These are phyloP conservation scores for Hymenopus coronatus DNA, from an alignment of 2,888 invertebrate species.

Conservation along the genomic window DNA sequence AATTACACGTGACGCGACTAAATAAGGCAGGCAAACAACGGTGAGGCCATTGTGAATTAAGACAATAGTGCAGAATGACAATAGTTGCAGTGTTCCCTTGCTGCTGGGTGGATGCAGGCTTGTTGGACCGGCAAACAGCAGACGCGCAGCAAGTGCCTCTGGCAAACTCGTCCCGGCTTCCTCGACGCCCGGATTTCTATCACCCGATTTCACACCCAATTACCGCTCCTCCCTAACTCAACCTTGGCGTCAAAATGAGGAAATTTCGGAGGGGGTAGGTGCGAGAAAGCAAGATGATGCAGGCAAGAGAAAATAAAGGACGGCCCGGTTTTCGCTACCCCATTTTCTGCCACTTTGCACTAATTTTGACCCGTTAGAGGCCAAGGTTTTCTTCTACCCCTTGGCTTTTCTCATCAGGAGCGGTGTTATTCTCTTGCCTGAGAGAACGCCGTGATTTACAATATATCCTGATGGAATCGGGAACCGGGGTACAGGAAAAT, in stretches of 20 bases:
- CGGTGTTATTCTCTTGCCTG: conserved; percentile 12
- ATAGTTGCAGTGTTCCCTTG: neutral
- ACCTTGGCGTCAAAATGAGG: conserved; percentile 29
- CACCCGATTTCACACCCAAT: conserved; percentile 34
- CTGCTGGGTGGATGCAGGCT: neutral
- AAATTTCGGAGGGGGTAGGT: conserved; percentile 25
- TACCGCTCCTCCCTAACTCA: conserved; percentile 17
- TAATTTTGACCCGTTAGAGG: conserved; percentile 33
- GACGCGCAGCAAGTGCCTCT: neutral
- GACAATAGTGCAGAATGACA: neutral
- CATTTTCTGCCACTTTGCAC: conserved; percentile 36
- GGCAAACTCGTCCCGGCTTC: neutral
- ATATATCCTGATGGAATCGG: conserved; percentile 15
- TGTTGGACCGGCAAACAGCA: conserved; percentile 5
- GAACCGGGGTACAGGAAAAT: neutral
- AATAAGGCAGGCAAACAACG: no score
- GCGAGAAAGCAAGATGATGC: neutral
- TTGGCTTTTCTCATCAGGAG: conserved; percentile 8
- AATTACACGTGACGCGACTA: no score
- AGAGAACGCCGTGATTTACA: conserved; percentile 26
- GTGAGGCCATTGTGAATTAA: no score
- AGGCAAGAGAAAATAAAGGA: neutral
- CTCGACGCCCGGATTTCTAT: conserved; percentile 26
- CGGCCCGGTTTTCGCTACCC: neutral
- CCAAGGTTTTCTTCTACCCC: neutral